Conservation (phyloP, 2,797 vertebrate species). For the Notoglanidium macrostoma region DNA sequence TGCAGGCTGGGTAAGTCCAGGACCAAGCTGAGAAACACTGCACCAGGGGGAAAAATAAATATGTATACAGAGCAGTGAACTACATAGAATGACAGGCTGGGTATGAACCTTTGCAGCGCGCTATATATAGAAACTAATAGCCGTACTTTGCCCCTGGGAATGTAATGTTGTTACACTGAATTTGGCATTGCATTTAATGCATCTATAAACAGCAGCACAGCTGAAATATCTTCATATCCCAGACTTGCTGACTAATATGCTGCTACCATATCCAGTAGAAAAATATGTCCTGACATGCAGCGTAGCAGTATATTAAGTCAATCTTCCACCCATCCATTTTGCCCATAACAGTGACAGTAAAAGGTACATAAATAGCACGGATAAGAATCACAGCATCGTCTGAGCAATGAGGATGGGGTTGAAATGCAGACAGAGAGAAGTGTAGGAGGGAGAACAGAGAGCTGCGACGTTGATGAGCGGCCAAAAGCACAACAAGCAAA, state of each 20-base stretch:
- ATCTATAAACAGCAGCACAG: constrained; percentile 28
- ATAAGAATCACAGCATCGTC: constrained; percentile 29
- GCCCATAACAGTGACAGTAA: not conserved
- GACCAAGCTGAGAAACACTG: constrained; percentile 4
- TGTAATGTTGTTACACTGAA: constrained; percentile 10
- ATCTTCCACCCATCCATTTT: not conserved
- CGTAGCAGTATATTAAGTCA: constrained; percentile 1
- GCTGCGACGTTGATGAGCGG: constrained; percentile 61
- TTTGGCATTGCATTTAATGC: constrained; percentile 8
- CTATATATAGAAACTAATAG: constrained; percentile 31
- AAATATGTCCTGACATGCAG: constrained; percentile 8
- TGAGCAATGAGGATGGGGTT: constrained; percentile 33
- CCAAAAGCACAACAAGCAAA: constrained; percentile 61
- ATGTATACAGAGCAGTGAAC: not conserved
- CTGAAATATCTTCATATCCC: constrained; percentile 21
- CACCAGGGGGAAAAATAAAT: not conserved
- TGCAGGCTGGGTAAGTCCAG: not conserved
- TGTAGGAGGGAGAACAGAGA: constrained; percentile 43
- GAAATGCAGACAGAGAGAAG: constrained; percentile 50
- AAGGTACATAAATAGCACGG: constrained; percentile 15
- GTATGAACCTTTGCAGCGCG: constrained; percentile 19
- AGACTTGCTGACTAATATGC: constrained; percentile 12
- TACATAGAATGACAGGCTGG: constrained; percentile 1
- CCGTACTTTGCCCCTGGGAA: constrained; percentile 8
- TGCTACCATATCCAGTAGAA: constrained; percentile 3